Base-by-base conservation (phyloP, 1,140 invertebrate genomes). In the Apis cerana region DNA sequence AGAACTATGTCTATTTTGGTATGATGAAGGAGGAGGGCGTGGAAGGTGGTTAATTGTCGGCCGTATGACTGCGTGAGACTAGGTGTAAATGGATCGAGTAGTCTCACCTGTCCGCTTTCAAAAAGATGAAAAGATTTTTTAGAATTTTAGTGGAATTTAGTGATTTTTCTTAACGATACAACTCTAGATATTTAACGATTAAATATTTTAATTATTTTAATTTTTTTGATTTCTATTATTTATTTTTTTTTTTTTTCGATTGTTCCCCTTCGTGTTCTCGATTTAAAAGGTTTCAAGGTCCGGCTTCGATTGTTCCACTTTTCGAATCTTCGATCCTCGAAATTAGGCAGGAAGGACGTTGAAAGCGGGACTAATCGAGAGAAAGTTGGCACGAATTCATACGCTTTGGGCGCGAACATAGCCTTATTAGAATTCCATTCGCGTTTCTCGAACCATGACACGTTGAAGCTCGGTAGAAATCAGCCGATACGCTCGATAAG, bases 1-100 rank as follows among this genome's bases (percentile, higher is more conserved):
- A n/a, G 56, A 76, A 75, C 27, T 21, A 11, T 21, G 7, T 76
- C 64, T 82, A 76, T 82, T 76, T 82, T 82, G 15, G 48, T 76
- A 11, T 19, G 80, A 43, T n/a, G 72, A 21, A 27, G 54, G 61
- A 48, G 80, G 50, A 80, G 50, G 74, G 72, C 80, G 80, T 76
- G 80, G 80, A 82, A 52, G 71, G n/a, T 43, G 64, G 23, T 68
- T 81, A 81, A 75, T 81, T 52, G 56, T 13, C 9, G n/a, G 13
- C 10, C 52, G 59, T 67, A 43, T 69, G 74, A 68, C 64, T 52
- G 80, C 80, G 48, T 54, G 56, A 52, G 54, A 75, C 54, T 76
- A 33, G 64, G 64, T 76, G 52, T 68, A 81, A 68, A 81, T 65
- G 27, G 21, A 74, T 72, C 70, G 52, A 72, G 70, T n/a, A 58